Conservation (phyloP, 2,888 invertebrate genomes). For the Germaria angustata region DNA sequence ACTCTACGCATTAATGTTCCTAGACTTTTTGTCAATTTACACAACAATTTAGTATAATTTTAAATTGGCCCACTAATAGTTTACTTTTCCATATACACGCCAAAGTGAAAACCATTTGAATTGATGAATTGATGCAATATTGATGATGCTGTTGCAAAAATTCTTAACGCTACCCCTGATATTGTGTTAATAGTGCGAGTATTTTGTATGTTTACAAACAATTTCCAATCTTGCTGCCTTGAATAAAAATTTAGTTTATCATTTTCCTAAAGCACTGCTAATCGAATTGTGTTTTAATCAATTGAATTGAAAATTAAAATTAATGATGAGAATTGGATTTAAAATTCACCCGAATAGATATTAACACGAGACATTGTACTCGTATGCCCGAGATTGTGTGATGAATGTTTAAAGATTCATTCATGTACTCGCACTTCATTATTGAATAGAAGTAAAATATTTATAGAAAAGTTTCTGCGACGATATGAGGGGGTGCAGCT, state of each 20-base stretch:
- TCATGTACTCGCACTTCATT: background rate
- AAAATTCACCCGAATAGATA: constrained; percentile 32
- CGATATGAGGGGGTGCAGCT: no score
- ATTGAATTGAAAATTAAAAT: constrained; percentile 75
- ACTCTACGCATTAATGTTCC: no score
- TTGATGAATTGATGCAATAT: constrained; percentile 35
- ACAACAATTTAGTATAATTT: background rate
- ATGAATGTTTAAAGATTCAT: constrained; percentile 45
- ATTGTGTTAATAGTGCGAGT: constrained; percentile 62
- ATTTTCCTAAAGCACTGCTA: constrained; percentile 74
- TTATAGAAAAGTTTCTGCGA: no score
- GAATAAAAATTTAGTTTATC: constrained; percentile 77
- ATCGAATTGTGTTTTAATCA: constrained; percentile 79
- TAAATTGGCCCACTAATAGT: constrained; percentile 8
- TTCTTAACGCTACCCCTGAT: constrained; percentile 41
- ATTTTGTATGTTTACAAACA: constrained; percentile 49
- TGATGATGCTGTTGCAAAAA: constrained; percentile 24
- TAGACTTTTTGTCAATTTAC: no score
- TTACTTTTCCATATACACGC: background rate
- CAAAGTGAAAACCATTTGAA: constrained; percentile 20
- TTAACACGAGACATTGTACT: background rate
- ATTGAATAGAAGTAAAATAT: background rate
- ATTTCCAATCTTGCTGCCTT: constrained; percentile 68
- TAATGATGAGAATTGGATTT: constrained; percentile 64
- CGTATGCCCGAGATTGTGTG: constrained; percentile 9